Evolutionary conservation across 1,140 invertebrate species (phyloP), one percentile per base, ranked within the genome.

Genomic region (Ceratina japonica): DNA sequence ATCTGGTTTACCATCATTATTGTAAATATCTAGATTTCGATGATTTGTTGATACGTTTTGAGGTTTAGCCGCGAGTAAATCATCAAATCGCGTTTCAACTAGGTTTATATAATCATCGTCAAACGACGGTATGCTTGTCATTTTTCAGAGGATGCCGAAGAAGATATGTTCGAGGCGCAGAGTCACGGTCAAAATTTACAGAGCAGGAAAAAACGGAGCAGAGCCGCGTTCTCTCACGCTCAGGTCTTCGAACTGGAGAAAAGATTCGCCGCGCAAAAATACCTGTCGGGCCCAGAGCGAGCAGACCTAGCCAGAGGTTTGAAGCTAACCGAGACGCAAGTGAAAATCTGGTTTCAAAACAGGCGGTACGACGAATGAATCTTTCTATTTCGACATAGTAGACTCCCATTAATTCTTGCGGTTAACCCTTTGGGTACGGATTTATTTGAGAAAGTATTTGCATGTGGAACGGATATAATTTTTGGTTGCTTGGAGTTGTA

Each of bases 211-310:
- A 99, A 99, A 90, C 94, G 98, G 52, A 98, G 97, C 27, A 94
- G 98, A 81, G 98, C 98, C 0, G 98, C 98, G 0, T 99, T 99
- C 89, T 98, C 98, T 52, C 98, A 99, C 91, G 97, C 97, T 37
- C 96, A 98, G 93, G 97, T 97, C 3, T 98, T 97, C 91, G 97
- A 99, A 90, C 92, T 99, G 63, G 98, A 99, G 90, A 94, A 97
- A 80, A 94, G 98, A 82, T 99, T 99, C 92, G 97, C 96, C 75
- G 97, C 98, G 86, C 98, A 99, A 90, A 94, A 98, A 74, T 99
- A 99, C 91, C 93, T 99, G 0, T 99, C 98, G 5, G 98, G 98
- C 0, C 97, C 98, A 0, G 98, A 99, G 93, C 93, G 98, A 84
- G 97, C 98, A 0, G 98, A 99, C 90, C 92, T 99, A 68, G 98